These are phyloP conservation scores for Mirounga angustirostris DNA, from an alignment of 2,113 vertebrate genomes.

Conservation along the genomic window DNA sequence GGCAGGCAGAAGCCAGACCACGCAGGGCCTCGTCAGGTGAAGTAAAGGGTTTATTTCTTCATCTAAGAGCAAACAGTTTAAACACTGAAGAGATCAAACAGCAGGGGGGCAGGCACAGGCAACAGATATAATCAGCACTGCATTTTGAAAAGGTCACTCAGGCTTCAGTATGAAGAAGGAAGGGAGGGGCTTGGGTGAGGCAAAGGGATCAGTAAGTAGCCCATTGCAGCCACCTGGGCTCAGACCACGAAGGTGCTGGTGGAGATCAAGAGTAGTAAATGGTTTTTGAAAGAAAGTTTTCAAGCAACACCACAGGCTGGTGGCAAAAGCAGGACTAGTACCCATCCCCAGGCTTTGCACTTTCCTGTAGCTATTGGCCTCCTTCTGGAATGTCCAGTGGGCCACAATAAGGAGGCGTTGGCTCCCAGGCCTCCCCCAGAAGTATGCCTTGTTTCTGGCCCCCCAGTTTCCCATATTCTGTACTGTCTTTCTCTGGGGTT, in stretches of 20 bases:
- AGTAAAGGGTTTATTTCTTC: slow-evolving; percentile 54
- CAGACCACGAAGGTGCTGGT: background rate
- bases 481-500: background rate
- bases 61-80: slow-evolving; percentile 45
- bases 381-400: background rate
- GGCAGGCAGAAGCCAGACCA: background rate
- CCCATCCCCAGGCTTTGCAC: background rate
- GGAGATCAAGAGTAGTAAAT: background rate
- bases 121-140: slow-evolving; percentile 49
- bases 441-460: background rate
- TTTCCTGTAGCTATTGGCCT: background rate
- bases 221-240: background rate
- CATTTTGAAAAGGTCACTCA: slow-evolving; percentile 73
- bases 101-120: background rate
- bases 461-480: background rate
- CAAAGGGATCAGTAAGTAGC: background rate
- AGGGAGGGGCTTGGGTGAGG: background rate
- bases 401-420: background rate
- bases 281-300: slow-evolving; percentile 12
- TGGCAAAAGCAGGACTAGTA: background rate
- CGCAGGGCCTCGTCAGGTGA: background rate
- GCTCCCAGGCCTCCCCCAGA: background rate
- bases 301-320: background rate
- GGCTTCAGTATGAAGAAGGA: slow-evolving; percentile 29
- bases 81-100: slow-evolving; percentile 49